Evolutionary conservation across 1,140 invertebrate genomes (phyloP), one percentile per base, ranked within the genome.

Genomic region (Drosophila sechellia): DNA sequence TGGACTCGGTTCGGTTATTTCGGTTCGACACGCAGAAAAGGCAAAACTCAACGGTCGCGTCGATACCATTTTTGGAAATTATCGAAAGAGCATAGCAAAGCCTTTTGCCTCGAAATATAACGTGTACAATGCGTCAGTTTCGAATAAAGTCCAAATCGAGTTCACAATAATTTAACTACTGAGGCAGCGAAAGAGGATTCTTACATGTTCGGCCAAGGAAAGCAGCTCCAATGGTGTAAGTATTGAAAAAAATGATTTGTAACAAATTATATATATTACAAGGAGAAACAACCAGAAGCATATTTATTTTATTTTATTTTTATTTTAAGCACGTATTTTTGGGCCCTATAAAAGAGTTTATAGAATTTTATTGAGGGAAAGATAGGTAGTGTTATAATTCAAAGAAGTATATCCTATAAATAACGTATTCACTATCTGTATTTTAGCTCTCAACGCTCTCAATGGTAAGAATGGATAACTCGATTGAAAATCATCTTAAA

Each of bases 401-500:
- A 25, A 5, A 35, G 17, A 74, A 10, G 27, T 5, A 31, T 31
- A 50, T 8, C n/a, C 12, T 46, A 20, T 22, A 27, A 50, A 35
- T 63, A 49, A 63, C 17, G 27, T 25, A 15, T 68, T 27, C 22
- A 15, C 55, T 68, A 58, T 34, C 35, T 25, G 13, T 11, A 39
- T 34, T 69, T 25, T 71, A 86, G 83, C 56, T 76, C 66, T 65
- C 55, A 68, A 58, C 54, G 39, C 73, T 17, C 17, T 17, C 74
- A 86, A 70, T 87, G 83, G 83, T 86, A 86, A 86, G 83, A 86
- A 87, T 65, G 83, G 83, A 83, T 39, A 66, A 59, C 39, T 59
- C 53, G 52, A 45, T 53, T 12, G 74, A 45, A 45, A 20, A 20
- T 45, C 8, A 52, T 5, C 46, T 60, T 27, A 40, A 52, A 57